phyloP scores from a whole-genome alignment of 2,113 vertebrate species.

The Xiphias gladius region DNA sequence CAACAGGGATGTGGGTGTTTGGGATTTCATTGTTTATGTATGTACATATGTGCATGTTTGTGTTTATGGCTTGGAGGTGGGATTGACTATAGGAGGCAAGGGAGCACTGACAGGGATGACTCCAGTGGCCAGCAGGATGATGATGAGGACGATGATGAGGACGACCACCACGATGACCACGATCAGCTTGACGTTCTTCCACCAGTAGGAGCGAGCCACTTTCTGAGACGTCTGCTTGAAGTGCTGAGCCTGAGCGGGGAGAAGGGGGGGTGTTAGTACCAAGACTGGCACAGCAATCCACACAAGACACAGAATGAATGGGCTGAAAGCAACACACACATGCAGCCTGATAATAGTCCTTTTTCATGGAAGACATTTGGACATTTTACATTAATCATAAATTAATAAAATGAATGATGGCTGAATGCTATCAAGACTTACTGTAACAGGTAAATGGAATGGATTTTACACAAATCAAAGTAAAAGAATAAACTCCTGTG shows the following conservation, averaged over 20 bases:
- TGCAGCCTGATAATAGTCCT: neutral
- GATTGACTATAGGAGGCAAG: neutral
- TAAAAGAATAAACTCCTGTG: neutral
- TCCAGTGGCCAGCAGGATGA: slow-evolving; percentile 89
- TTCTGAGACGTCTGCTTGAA: slow-evolving; percentile 95
- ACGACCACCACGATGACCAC: slow-evolving; percentile 89
- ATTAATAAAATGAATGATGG: no score
- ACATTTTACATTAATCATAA: no score
- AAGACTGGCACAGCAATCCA: neutral
- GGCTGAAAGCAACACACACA: no score
- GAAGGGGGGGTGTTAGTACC: neutral
- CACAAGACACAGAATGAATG: no score
- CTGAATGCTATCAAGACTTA: no score
- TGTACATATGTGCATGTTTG: slow-evolving; percentile 34
- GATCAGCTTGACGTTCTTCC: slow-evolving; percentile 94
- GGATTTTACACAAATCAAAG: neutral
- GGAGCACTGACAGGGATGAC: slow-evolving; percentile 83
- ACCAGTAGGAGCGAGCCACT: slow-evolving; percentile 93
- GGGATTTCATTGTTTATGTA: slow-evolving; percentile 26
- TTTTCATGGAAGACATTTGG: neutral
- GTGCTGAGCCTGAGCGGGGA: slow-evolving; percentile 88
- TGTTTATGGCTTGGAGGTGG: slow-evolving; percentile 9
- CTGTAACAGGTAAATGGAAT: neutral
- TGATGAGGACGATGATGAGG: slow-evolving; percentile 87
- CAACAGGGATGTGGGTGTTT: slow-evolving; percentile 29